These are phyloP conservation scores for Corythornis leucogaster DNA, from an alignment of 2,797 vertebrate species.

Conservation along the genomic window DNA sequence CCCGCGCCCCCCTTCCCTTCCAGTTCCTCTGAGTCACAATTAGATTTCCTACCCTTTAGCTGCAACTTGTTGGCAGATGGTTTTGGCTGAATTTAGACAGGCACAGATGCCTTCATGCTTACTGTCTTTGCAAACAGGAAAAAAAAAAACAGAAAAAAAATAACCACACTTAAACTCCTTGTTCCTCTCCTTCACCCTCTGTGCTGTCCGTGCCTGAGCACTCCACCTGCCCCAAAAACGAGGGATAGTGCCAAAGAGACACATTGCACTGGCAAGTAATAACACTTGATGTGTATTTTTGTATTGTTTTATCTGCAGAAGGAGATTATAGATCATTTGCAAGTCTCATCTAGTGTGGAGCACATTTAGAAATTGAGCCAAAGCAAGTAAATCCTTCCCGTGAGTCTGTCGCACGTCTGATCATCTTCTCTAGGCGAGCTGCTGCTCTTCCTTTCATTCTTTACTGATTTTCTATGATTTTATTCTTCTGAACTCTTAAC, in stretches of 20 bases:
- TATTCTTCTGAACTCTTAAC: not conserved
- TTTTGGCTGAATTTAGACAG: slow-evolving; percentile 55
- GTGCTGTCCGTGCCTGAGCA: not conserved
- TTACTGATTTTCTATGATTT: not conserved
- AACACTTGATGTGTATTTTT: not conserved
- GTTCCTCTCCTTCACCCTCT: not conserved
- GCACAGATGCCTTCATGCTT: slow-evolving; percentile 30
- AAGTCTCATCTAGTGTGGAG: not conserved
- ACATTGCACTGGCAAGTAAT: not conserved
- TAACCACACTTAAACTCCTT: not conserved
- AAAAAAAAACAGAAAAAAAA: not conserved
- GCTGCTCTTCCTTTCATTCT: not conserved
- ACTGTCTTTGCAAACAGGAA: slow-evolving; percentile 10
- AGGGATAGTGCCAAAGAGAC: not conserved
- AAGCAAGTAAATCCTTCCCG: not conserved
- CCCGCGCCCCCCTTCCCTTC: not conserved
- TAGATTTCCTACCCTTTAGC: slow-evolving; percentile 38
- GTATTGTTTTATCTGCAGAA: not conserved
- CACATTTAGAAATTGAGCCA: not conserved
- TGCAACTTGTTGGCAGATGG: slow-evolving; percentile 49
- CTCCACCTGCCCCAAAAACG: not conserved
- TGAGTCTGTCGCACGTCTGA: not conserved
- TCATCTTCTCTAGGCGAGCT: not conserved
- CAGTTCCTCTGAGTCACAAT: slow-evolving; percentile 39
- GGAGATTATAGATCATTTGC: not conserved